Evolutionary conservation across 2,797 vertebrate genomes (phyloP).

Genomic region (Lacerta agilis): DNA sequence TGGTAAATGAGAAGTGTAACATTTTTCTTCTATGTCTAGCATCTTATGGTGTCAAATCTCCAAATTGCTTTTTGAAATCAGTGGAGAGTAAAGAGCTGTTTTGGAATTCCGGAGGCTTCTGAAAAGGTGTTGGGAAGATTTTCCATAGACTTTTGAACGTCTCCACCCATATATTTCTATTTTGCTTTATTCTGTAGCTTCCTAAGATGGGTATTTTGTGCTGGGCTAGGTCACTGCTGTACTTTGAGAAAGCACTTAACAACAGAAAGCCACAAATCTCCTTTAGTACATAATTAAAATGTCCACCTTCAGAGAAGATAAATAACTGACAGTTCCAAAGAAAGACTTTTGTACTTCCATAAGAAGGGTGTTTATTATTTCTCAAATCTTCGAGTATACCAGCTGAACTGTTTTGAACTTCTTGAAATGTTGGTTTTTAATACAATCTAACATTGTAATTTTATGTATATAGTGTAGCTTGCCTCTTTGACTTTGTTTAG

Average conservation of each 20-base stretch:
- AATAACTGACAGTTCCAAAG: constrained; percentile 5
- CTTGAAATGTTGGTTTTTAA: too few species aligned
- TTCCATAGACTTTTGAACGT: not conserved
- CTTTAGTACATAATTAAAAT: constrained; percentile 17
- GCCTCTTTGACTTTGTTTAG: too few species aligned
- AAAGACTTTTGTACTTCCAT: not conserved
- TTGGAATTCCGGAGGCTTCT: not conserved
- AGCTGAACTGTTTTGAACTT: too few species aligned
- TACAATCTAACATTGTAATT: too few species aligned
- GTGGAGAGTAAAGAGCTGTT: not conserved
- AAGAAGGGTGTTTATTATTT: not conserved
- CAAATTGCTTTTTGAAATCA: not conserved
- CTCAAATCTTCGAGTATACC: not conserved
- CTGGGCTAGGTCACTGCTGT: not conserved
- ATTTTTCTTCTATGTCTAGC: not conserved
- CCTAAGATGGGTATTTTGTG: not conserved
- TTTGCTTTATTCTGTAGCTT: not conserved
- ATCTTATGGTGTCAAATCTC: not conserved
- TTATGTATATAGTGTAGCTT: too few species aligned
- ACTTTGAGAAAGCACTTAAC: not conserved
- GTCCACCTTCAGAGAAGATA: not conserved
- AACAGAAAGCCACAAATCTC: not conserved
- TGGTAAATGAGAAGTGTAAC: not conserved
- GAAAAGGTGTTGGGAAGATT: not conserved
- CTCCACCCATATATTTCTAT: not conserved